Conservation (phyloP, 2,113 vertebrate species). For the Notiomystis cincta region DNA sequence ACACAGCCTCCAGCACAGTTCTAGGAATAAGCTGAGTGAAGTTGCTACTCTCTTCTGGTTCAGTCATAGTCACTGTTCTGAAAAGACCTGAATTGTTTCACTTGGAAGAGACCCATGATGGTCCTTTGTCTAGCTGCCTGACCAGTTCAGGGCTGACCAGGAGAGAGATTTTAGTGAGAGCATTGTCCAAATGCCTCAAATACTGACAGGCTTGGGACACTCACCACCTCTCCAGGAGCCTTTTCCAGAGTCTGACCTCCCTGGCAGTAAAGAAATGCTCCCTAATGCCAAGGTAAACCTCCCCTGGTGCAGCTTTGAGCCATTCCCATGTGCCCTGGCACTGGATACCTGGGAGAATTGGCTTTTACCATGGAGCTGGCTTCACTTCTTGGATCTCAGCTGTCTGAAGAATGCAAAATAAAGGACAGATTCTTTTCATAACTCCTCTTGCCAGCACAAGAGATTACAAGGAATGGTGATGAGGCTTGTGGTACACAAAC, state of each 20-base stretch:
- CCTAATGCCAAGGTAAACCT: not conserved
- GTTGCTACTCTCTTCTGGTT: not conserved
- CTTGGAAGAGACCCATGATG: accelerated
- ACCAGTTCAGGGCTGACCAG: not conserved
- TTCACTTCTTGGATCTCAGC: not conserved
- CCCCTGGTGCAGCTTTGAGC: not conserved
- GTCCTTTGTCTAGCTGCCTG: not conserved
- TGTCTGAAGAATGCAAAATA: not conserved
- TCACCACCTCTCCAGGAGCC: not conserved
- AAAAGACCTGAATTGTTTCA: not conserved
- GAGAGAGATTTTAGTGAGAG: not conserved
- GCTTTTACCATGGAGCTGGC: not conserved
- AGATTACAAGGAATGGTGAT: not conserved
- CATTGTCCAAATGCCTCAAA: not conserved
- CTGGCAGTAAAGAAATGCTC: not conserved
- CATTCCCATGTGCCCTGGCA: accelerated
- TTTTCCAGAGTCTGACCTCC: not conserved
- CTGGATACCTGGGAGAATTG: not conserved
- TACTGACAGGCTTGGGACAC: too few species aligned
- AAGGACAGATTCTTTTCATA: not conserved
- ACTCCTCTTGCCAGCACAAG: not conserved
- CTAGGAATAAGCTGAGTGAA: not conserved
- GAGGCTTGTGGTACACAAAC: not conserved
- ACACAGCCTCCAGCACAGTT: not conserved
- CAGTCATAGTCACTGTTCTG: not conserved